Conservation (phyloP, 2,888 invertebrate species). For the Rhingia rostrata region DNA sequence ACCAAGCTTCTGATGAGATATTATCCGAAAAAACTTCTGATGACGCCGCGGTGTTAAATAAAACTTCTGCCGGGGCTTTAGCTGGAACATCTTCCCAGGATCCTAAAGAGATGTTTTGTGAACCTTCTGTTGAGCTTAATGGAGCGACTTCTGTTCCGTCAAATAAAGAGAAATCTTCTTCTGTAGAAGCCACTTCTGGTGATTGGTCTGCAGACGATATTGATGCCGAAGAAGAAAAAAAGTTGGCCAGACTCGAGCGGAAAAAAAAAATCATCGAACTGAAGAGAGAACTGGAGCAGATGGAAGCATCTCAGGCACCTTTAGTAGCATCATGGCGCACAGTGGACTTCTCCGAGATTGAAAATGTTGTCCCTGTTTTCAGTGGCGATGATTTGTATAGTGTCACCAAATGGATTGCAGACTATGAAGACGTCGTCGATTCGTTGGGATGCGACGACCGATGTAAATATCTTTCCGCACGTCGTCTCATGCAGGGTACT, state of each 20-base stretch:
- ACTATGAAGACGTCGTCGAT: background rate
- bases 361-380: background rate
- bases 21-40: too few species aligned
- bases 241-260: background rate
- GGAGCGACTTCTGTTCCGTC: background rate
- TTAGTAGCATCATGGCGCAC: background rate
- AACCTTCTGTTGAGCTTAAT: too few species aligned
- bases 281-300: conserved; percentile 1
- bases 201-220: conserved; percentile 5
- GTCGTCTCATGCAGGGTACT: background rate
- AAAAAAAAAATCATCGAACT: conserved; percentile 16
- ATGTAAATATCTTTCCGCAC: background rate
- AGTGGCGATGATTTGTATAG: conserved; percentile 5
- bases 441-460: background rate
- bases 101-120: background rate
- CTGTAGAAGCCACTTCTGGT: background rate
- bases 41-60: too few species aligned
- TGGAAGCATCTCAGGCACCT: conserved; percentile 2
- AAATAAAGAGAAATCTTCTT: background rate
- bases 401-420: background rate
- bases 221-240: conserved; percentile 1
- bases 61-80: too few species aligned
- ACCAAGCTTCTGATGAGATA: too few species aligned
- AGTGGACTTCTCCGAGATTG: conserved; percentile 4
- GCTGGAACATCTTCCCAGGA: too few species aligned